Evolutionary conservation across 2,888 invertebrate species (phyloP).

Genomic region (Busseola fusca): DNA sequence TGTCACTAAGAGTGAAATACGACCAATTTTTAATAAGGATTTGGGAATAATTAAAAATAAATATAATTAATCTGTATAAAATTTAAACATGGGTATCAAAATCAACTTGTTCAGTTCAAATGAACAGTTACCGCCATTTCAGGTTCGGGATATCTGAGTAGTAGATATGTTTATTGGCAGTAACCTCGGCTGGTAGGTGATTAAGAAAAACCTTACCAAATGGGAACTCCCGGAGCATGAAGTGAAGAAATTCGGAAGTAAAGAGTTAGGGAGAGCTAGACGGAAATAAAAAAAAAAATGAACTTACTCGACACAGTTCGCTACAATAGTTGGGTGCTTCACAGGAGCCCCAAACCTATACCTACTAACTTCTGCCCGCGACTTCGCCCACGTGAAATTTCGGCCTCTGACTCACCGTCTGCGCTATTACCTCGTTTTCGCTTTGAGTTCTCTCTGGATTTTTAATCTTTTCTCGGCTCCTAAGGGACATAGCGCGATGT

Average conservation of each 20-base stretch:
- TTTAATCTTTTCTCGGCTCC: background rate
- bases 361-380: no score
- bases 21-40: background rate
- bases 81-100: background rate
- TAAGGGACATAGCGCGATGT: background rate
- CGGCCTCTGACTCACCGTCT: background rate
- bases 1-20: constrained; percentile 38
- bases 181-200: background rate
- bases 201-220: background rate
- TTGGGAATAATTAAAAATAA: background rate
- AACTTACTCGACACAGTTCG: background rate
- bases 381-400: no score
- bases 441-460: background rate
- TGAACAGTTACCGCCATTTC: background rate
- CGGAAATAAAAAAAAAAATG: background rate
- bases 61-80: background rate
- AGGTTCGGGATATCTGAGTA: background rate
- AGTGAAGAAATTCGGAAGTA: background rate
- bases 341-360: background rate
- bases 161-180: background rate
- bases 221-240: background rate
- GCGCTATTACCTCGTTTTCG: background rate
- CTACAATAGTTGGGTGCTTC: background rate
- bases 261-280: background rate
- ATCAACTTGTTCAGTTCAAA: background rate